Evolutionary conservation across 2,113 vertebrate genomes (phyloP).

Genomic region (Myrmecobius fasciatus): DNA sequence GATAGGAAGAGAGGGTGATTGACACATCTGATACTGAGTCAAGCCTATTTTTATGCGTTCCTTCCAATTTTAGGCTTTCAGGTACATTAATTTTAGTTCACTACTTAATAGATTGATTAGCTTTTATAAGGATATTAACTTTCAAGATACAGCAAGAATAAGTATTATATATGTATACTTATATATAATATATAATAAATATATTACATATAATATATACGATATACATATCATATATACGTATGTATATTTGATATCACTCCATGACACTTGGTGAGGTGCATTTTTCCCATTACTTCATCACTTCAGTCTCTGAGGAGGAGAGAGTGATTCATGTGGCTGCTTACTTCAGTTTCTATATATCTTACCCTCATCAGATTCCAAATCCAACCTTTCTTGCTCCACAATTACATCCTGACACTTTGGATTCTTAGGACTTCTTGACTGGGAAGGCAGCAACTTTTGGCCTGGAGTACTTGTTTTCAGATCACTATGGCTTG

Average conservation of each 20-base stretch:
- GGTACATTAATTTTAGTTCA: neutral
- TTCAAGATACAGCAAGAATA: neutral
- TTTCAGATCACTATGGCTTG: neutral
- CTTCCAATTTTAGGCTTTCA: neutral
- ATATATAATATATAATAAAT: too few relatives aligned
- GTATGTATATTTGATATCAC: neutral
- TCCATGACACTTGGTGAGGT: neutral
- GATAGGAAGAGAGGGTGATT: neutral
- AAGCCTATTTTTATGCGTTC: neutral
- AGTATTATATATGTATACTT: too few relatives aligned
- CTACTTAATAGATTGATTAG: neutral
- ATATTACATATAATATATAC: too few relatives aligned
- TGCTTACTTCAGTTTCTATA: neutral
- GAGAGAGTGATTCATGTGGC: neutral
- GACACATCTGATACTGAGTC: neutral
- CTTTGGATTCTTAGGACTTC: neutral
- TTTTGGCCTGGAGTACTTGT: neutral
- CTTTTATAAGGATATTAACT: neutral
- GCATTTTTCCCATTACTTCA: neutral
- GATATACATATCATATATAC: too few relatives aligned
- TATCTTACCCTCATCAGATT: neutral
- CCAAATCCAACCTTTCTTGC: neutral
- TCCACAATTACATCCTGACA: neutral
- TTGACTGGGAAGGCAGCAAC: neutral
- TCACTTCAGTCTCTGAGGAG: neutral